These are phyloP conservation scores for Deilephila elpenor DNA, from an alignment of 2,888 invertebrate genomes.

Conservation along the genomic window DNA sequence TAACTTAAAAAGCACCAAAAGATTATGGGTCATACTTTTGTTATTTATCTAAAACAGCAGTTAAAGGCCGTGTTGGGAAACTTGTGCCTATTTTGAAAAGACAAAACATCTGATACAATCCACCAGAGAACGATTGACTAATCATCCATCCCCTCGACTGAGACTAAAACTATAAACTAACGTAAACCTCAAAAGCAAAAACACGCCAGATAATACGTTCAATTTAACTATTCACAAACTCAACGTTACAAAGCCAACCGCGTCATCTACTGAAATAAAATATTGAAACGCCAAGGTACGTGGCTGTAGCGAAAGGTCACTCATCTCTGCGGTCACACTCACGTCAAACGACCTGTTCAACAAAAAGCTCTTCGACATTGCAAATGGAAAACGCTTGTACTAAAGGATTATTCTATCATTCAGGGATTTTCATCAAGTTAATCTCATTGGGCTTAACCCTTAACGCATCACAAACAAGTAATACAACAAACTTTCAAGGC, in stretches of 20 bases:
- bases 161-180: no score
- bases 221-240: neutral
- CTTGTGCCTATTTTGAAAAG: no score
- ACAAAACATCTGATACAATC: no score
- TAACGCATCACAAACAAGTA: neutral
- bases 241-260: neutral
- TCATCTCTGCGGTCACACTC: constrained; percentile 25
- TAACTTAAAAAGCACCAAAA: no score
- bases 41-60: no score
- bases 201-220: neutral
- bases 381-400: constrained; percentile 21
- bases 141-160: no score
- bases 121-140: no score
- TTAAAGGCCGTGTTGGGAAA: no score
- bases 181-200: no score
- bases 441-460: constrained; percentile 6
- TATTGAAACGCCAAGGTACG: neutral
- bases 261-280: constrained; percentile 1
- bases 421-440: constrained; percentile 24
- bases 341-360: constrained; percentile 16
- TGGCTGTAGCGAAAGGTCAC: constrained; percentile 6
- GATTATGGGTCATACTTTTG: no score
- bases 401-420: constrained; percentile 23
- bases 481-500: constrained; percentile 1
- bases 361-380: constrained; percentile 21